These are phyloP conservation scores for Erpornis zantholeuca DNA, from an alignment of 2,113 vertebrate genomes.

Conservation along the genomic window DNA sequence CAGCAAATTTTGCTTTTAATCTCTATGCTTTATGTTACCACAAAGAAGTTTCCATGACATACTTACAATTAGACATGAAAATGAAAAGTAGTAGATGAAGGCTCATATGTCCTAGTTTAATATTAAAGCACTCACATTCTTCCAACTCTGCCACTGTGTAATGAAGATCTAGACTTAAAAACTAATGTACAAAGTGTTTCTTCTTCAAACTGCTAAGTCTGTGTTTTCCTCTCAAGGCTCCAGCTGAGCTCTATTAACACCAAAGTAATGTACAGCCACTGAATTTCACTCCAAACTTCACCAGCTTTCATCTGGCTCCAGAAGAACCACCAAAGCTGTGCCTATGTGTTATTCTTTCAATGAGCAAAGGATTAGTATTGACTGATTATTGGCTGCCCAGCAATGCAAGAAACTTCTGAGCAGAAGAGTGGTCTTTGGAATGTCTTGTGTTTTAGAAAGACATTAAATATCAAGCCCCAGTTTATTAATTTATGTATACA, in stretches of 20 bases:
- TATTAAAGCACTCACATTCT: neutral
- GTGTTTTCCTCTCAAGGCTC: neutral
- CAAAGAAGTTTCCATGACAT: neutral
- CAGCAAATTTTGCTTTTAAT: neutral
- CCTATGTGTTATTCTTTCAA: neutral
- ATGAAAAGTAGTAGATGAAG: neutral
- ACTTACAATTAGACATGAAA: neutral
- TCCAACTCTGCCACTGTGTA: neutral
- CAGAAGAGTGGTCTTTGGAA: neutral
- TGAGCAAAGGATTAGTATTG: neutral
- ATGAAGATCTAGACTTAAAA: neutral
- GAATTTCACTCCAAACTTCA: neutral
- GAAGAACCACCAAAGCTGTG: neutral
- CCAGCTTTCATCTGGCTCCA: neutral
- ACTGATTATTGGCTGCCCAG: neutral
- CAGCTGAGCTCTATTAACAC: neutral
- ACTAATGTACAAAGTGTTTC: neutral
- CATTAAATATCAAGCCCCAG: neutral
- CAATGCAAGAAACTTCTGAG: neutral
- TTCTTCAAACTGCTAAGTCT: neutral
- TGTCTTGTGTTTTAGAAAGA: constrained; percentile 22
- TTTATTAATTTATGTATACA: neutral
- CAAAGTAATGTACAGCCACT: neutral
- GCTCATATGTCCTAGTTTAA: neutral
- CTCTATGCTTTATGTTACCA: neutral